Evolutionary conservation across 53 echinoderm and acorn worm species (phyloP), one percentile per base, ranked within the genome.

Genomic region (Arbacia lixula): DNA sequence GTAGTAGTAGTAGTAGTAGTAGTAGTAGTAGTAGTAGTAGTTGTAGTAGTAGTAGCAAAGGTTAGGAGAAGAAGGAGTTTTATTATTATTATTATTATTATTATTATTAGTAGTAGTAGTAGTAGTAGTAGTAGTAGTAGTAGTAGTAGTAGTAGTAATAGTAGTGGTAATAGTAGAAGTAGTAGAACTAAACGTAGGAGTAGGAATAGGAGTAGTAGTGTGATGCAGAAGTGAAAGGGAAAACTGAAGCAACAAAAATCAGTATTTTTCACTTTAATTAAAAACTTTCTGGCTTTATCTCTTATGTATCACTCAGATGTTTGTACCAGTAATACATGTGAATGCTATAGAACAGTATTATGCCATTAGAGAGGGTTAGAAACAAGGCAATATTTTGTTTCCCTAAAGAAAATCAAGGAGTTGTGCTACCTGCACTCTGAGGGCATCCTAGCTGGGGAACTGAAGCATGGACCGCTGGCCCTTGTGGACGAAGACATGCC

Each of bases 321-420:
- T n/a, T n/a, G n/a, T n/a, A n/a, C n/a, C n/a, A n/a, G n/a, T n/a
- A n/a, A n/a, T n/a, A n/a, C n/a, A n/a, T n/a, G n/a, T n/a, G n/a
- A n/a, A n/a, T n/a, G n/a, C n/a, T n/a, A n/a, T n/a, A n/a, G n/a
- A n/a, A n/a, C n/a, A n/a, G n/a, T n/a, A n/a, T n/a, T n/a, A n/a
- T n/a, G n/a, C n/a, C n/a, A n/a, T n/a, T n/a, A n/a, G n/a, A n/a
- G n/a, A n/a, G n/a, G n/a, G n/a, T n/a, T n/a, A n/a, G n/a, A n/a
- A n/a, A n/a, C n/a, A n/a, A n/a, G n/a, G n/a, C n/a, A n/a, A n/a
- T n/a, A n/a, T n/a, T n/a, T n/a, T n/a, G n/a, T n/a, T n/a, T n/a
- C n/a, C 36, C 31, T 10, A 19, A 87, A 98, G 98, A 98, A 98
- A 98, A 98, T 98, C 83, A 98, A 98, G 64, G 98, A 98, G 90